A percentile compares a stretch with the other conserved stretches of the same genome.
These are phyloP conservation scores for Eupristina koningsbergeri DNA, from an alignment of 1,140 invertebrate genomes.

Conservation along the genomic window DNA sequence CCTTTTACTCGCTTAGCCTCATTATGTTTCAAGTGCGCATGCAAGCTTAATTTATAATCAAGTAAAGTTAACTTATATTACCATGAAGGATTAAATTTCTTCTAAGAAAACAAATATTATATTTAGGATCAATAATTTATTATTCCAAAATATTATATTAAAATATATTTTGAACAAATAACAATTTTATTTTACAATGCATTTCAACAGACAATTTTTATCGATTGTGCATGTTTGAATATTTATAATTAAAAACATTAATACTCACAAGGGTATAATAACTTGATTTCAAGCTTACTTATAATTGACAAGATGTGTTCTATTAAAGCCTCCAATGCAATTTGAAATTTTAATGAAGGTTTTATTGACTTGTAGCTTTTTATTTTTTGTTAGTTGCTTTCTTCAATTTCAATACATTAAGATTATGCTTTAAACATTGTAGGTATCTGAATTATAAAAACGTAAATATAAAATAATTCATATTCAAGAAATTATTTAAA, in stretches of 20 bases:
- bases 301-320: background rate
- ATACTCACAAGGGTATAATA: background rate
- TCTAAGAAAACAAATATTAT: background rate
- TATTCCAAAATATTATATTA: background rate
- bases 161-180: background rate
- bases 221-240: background rate
- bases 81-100: slow-evolving; percentile 1
- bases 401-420: background rate
- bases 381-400: background rate
- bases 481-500: no score
- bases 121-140: background rate
- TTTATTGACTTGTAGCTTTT: background rate
- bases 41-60: background rate
- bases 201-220: background rate
- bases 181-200: background rate
- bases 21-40: background rate
- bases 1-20: background rate
- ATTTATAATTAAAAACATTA: background rate
- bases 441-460: no score
- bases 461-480: no score
- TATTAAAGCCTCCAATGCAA: background rate
- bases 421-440: no score
- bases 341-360: slow-evolving; percentile 6
- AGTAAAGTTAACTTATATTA: background rate
- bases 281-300: background rate